These are phyloP conservation scores for Conger conger DNA, from an alignment of 2,113 vertebrate genomes.

Conservation along the genomic window DNA sequence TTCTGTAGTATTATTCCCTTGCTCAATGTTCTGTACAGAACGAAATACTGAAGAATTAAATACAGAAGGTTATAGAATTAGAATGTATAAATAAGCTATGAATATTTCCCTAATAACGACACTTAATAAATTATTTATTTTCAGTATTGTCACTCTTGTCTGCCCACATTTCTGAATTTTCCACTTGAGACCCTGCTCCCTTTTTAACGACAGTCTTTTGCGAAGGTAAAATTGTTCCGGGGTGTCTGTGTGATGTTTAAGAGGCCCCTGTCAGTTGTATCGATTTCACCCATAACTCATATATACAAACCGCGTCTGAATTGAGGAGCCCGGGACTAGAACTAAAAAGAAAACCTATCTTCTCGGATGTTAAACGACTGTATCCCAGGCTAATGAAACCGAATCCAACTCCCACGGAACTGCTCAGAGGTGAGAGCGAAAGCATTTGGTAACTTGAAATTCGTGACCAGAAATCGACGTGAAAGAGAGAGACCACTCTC, in stretches of 20 bases:
- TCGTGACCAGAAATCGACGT: constrained; percentile 23
- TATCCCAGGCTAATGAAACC: constrained; percentile 56
- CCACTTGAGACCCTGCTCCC: background rate
- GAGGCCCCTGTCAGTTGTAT: background rate
- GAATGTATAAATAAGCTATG: too few species aligned
- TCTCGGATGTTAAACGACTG: constrained; percentile 47
- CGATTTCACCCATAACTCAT: constrained; percentile 7
- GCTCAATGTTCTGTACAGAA: too few species aligned
- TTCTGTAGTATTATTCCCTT: too few species aligned
- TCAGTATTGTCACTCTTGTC: background rate
- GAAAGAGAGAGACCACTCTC: background rate
- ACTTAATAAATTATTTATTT: too few species aligned
- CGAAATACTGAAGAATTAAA: too few species aligned
- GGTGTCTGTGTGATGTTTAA: background rate
- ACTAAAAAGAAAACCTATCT: background rate
- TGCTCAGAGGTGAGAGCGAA: constrained; percentile 46
- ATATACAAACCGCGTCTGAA: background rate
- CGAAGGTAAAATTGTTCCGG: background rate
- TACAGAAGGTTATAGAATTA: too few species aligned
- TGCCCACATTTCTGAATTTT: background rate
- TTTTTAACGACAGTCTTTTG: background rate
- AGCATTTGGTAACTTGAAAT: constrained; percentile 40
- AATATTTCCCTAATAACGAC: too few species aligned
- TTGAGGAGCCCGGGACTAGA: background rate
- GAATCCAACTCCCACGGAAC: constrained; percentile 44